Conservation (phyloP, 2,888 invertebrate genomes). For the Hoplodrina blanda region DNA sequence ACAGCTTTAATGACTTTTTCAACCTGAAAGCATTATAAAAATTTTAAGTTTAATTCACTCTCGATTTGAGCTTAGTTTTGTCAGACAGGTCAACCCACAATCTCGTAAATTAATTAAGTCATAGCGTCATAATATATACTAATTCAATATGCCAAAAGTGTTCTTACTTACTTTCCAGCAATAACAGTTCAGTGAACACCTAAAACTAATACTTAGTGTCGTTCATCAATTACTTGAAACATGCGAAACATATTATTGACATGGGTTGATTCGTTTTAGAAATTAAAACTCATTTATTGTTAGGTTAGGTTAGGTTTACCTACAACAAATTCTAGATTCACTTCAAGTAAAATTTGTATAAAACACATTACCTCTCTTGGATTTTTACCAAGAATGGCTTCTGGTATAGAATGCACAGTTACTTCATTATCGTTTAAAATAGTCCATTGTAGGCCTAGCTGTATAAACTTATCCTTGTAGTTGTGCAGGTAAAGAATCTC, state of each 20-base stretch:
- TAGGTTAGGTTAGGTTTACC: no score
- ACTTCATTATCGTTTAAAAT: slow-evolving; percentile 81
- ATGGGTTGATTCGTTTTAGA: no score
- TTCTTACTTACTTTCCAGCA: no score
- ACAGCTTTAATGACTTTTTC: slow-evolving; percentile 84
- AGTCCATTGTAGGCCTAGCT: slow-evolving; percentile 91
- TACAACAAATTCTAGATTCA: background rate
- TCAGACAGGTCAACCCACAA: no score
- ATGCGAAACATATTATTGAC: no score
- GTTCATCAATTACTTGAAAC: no score
- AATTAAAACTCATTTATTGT: background rate
- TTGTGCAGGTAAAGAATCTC: slow-evolving; percentile 89
- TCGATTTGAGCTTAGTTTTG: no score
- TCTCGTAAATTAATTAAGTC: no score
- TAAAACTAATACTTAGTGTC: no score
- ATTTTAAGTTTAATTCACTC: background rate
- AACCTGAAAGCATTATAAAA: slow-evolving; percentile 68
- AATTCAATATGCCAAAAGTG: no score
- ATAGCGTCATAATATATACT: no score
- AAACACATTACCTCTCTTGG: slow-evolving; percentile 85
- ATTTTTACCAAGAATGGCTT: slow-evolving; percentile 91
- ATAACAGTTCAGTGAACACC: no score
- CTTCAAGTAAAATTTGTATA: background rate
- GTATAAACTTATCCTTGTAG: slow-evolving; percentile 88
- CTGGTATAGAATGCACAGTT: slow-evolving; percentile 90